phyloP scores from a whole-genome alignment of 2,113 vertebrate genomes.

The Brienomyrus longianalis region DNA sequence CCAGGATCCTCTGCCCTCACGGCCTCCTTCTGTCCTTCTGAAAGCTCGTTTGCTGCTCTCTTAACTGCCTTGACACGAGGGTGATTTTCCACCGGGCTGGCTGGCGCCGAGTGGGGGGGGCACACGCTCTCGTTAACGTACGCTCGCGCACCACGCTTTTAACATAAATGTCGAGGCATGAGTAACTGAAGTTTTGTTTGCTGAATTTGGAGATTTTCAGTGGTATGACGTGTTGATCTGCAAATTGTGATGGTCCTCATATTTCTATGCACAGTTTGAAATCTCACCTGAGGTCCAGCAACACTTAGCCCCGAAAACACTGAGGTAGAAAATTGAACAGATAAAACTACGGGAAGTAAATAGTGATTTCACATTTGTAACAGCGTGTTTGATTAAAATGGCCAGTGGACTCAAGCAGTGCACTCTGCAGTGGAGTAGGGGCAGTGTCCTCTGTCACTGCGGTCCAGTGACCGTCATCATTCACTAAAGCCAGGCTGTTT shows the following conservation, averaged over 20 bases:
- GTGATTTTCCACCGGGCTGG: constrained; percentile 10
- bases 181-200: constrained; percentile 7
- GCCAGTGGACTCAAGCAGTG: neutral
- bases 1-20: constrained; percentile 57
- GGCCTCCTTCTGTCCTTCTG: constrained; percentile 42
- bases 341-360: neutral
- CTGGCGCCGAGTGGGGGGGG: neutral
- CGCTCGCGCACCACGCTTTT: neutral
- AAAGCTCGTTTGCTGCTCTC: neutral
- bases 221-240: neutral
- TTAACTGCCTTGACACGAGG: constrained; percentile 43
- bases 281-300: neutral
- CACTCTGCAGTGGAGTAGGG: neutral
- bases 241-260: constrained; percentile 3
- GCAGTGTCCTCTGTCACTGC: neutral
- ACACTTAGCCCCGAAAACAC: neutral
- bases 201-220: neutral
- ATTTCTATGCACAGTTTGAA: constrained; percentile 16
- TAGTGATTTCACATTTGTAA: neutral
- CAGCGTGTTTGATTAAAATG: neutral
- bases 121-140: neutral
- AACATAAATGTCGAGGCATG: neutral
- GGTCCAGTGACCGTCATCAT: neutral
- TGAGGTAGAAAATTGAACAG: neutral
- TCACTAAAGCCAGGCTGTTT: neutral